These are phyloP conservation scores for Mormyrus iriodes DNA, from an alignment of 2,113 vertebrate genomes.

Conservation along the genomic window DNA sequence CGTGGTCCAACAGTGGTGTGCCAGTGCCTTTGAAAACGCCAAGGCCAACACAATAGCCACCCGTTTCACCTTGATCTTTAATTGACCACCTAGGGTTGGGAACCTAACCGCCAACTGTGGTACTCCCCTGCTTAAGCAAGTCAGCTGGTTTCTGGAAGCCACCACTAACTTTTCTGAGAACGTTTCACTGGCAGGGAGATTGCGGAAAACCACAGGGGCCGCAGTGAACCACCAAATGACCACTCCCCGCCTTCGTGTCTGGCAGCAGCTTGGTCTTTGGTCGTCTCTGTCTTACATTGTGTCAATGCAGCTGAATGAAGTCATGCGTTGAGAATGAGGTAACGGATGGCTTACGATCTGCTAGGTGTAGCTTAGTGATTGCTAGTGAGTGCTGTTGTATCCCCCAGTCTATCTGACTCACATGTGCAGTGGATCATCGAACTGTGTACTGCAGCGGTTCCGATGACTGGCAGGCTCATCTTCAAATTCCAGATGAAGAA, in stretches of 20 bases:
- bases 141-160: not conserved
- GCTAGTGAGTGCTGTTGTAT: not conserved
- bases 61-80: constrained; percentile 63
- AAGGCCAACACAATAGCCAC: constrained; percentile 44
- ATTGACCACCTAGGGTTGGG: constrained; percentile 56
- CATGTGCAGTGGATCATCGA: not conserved
- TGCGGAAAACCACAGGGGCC: not conserved
- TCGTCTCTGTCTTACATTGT: not conserved
- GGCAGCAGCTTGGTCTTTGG: not conserved
- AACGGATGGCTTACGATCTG: not conserved
- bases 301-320: not conserved
- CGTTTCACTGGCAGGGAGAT: not conserved
- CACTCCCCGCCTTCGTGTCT: not conserved
- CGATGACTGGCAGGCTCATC: not conserved
- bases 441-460: not conserved
- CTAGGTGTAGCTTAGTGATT: not conserved
- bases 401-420: not conserved
- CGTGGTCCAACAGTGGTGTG: not conserved
- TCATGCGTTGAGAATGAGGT: not conserved
- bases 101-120: constrained; percentile 49
- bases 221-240: not conserved
- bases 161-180: not conserved
- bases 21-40: not conserved
- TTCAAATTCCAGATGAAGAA: not conserved
- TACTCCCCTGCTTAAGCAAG: not conserved